Base-by-base conservation (phyloP, 2,797 vertebrate genomes). In the Chelmon rostratus region DNA sequence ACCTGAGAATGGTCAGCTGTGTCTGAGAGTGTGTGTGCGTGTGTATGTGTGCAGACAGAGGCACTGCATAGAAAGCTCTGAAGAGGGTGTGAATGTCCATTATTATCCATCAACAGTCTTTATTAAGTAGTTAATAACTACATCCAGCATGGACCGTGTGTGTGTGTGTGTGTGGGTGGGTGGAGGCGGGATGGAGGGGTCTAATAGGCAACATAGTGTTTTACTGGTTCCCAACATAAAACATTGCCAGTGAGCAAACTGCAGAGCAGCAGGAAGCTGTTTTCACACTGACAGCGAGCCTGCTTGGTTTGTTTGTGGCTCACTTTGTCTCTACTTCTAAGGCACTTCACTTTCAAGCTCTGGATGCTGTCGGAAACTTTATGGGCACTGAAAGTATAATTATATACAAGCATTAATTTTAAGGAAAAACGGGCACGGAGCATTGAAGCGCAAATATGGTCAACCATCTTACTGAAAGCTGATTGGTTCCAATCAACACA, bases 1-100 rank as follows among this genome's bases (percentile, higher is more conserved):
- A 75, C 80, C 69, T 47, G 84, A 86, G 81, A 82, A 73, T 21
- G 58, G 52, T 79, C 79, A 69, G 81, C 73, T 75, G 80, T 54
- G 64, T 38, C 2, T 74, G 67, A 3, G 23, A 56, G 53, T 56
- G 53, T 54, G 54, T 23, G 42, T 28, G 69, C 25, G 68, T 35
- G 28, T 40, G 64, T 49, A 47, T 21, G 47, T 57, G 73, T 11
- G 31, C 15, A 57, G 59, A 58, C 63, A 38, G 16, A 4, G 2
- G 28, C 1, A 10, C 56, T n/a, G 42, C 53, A 54, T 6, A n/a
- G 40, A 7, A 54, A 56, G 54, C 68, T 33, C 23, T 65, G 53
- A 1, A 58, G 66, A 77, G 16, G 28, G 35, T 72, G 62, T 50
- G 50, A 57, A 18, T 53, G 21, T 58, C 23, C 40, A 61, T 38